A percentile compares a stretch with the other conserved stretches of the same genome.
phyloP scores from a whole-genome alignment of 2,888 invertebrate species.

The Desoria tigrina region DNA sequence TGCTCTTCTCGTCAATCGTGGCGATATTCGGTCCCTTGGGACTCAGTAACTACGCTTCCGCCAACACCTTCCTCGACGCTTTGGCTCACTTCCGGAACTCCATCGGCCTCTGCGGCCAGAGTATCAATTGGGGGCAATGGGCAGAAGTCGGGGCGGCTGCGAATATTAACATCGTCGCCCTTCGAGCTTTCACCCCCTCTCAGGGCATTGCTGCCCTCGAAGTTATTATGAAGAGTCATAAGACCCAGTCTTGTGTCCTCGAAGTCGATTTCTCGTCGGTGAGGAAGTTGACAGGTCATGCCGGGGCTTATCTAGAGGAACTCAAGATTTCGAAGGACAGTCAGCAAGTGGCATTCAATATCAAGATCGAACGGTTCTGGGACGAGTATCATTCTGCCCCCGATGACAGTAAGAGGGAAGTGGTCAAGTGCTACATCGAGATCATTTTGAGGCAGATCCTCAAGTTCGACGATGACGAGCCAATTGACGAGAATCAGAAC shows the following conservation, averaged over 20 bases:
- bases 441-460: slow-evolving; percentile 33
- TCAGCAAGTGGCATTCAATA: slow-evolving; percentile 21
- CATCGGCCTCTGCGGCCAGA: slow-evolving; percentile 28
- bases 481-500: slow-evolving; percentile 33
- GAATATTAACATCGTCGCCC: slow-evolving; percentile 24
- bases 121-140: slow-evolving; percentile 45
- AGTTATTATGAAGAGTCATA: slow-evolving; percentile 20
- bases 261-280: slow-evolving; percentile 28
- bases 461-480: slow-evolving; percentile 37
- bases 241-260: slow-evolving; percentile 23
- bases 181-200: slow-evolving; percentile 23
- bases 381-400: slow-evolving; percentile 25
- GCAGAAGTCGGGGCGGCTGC: slow-evolving; percentile 28
- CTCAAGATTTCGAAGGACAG: slow-evolving; percentile 30
- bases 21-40: slow-evolving; percentile 37
- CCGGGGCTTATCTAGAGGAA: slow-evolving; percentile 32
- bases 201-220: slow-evolving; percentile 26
- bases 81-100: slow-evolving; percentile 34
- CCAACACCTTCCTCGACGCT: slow-evolving; percentile 35
- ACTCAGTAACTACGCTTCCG: slow-evolving; percentile 34
- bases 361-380: slow-evolving; percentile 29
- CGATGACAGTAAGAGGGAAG: slow-evolving; percentile 10
- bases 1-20: slow-evolving; percentile 34
- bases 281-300: slow-evolving; percentile 24
- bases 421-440: slow-evolving; percentile 20